Percentiles rank a stretch among this genome's conserved stretches.
These are phyloP conservation scores for Tuberolachnus salignus DNA, from an alignment of 2,888 invertebrate genomes.

Conservation along the genomic window DNA sequence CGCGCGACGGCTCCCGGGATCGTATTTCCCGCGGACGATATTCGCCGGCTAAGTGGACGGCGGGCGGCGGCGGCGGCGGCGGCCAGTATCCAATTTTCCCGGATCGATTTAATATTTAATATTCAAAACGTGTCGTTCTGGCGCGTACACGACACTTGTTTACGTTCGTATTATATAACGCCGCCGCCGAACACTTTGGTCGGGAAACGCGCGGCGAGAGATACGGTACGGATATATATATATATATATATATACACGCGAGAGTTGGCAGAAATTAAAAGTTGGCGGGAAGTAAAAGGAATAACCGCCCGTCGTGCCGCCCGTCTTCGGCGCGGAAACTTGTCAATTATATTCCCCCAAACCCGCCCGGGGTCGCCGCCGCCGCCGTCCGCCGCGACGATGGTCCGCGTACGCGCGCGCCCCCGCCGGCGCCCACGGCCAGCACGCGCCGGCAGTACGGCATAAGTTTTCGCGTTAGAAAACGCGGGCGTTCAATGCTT, in stretches of 20 bases:
- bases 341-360: conserved; percentile 49
- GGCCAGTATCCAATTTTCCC: conserved; percentile 21
- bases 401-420: background rate
- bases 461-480: conserved; percentile 41
- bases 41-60: too few relatives aligned
- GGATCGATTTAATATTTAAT: conserved; percentile 43
- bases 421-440: too few relatives aligned
- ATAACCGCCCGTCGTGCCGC: conserved; percentile 23
- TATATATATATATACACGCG: background rate
- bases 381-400: background rate
- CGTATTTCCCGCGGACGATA: background rate
- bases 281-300: conserved; percentile 22
- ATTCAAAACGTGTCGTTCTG: conserved; percentile 34
- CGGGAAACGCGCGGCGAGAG: background rate
- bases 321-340: conserved; percentile 40
- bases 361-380: too few relatives aligned
- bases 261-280: conserved; percentile 43
- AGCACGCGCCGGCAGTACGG: background rate
- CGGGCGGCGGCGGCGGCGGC: too few relatives aligned
- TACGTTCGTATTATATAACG: conserved; percentile 45
- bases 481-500: conserved; percentile 25
- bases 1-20: background rate
- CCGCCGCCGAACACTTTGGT: conserved; percentile 9
- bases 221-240: background rate
- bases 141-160: conserved; percentile 39